A percentile compares a stretch with the other conserved stretches of the same genome.
These are phyloP conservation scores for Sylvietta virens DNA, from an alignment of 2,113 vertebrate species.

Conservation along the genomic window DNA sequence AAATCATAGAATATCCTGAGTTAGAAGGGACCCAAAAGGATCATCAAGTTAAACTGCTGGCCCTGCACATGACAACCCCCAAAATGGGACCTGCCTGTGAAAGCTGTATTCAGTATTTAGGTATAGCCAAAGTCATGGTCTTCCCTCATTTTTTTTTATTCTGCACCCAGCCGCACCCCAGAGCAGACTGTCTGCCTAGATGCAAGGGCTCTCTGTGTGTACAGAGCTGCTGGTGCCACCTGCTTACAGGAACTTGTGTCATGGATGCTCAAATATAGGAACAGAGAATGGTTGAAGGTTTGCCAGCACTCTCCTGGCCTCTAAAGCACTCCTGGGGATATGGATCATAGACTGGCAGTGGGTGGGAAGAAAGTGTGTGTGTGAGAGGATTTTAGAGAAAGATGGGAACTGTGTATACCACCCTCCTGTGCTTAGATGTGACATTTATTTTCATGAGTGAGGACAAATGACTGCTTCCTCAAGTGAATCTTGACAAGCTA, in stretches of 20 bases:
- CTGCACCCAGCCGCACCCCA: neutral
- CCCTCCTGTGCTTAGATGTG: conserved; percentile 41
- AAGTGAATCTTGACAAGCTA: conserved; percentile 62
- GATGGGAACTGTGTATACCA: conserved; percentile 31
- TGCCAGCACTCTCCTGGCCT: neutral
- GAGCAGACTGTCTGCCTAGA: neutral
- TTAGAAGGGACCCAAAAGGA: neutral
- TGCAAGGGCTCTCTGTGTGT: neutral
- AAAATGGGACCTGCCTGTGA: neutral
- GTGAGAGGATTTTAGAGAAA: conserved; percentile 26
- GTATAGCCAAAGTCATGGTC: neutral
- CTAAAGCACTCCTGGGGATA: neutral
- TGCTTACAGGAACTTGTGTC: neutral
- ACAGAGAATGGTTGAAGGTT: neutral
- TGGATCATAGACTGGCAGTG: neutral
- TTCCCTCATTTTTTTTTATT: neutral
- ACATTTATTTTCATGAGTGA: conserved; percentile 63
- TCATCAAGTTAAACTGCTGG: neutral
- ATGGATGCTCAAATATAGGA: neutral
- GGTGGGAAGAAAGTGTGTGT: neutral
- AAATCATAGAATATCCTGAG: neutral
- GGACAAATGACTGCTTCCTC: conserved; percentile 60
- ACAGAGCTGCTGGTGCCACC: neutral
- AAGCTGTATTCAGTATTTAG: neutral
- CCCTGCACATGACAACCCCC: neutral